Percentiles rank a stretch among this genome's conserved stretches.
phyloP scores from a whole-genome alignment of 2,113 vertebrate species.

The Prunella fulvescens region DNA sequence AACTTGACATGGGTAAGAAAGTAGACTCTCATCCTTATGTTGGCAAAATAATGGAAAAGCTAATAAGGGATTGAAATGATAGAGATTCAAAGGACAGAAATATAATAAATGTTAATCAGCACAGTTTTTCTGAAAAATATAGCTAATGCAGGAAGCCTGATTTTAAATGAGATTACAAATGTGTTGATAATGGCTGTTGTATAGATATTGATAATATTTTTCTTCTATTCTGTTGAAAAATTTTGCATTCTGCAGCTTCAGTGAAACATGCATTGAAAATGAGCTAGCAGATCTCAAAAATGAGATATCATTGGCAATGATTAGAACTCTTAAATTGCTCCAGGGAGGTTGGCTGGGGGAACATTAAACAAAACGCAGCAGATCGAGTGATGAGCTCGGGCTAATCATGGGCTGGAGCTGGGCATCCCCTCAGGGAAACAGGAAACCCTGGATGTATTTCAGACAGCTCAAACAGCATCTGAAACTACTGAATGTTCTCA shows the following conservation, averaged over 20 bases:
- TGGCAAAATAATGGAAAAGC: not conserved
- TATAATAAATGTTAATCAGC: not conserved
- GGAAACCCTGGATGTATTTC: not conserved
- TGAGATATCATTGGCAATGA: constrained; percentile 2
- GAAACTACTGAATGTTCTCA: not conserved
- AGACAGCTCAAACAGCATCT: not conserved
- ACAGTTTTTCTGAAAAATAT: not conserved
- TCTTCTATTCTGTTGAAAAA: not conserved
- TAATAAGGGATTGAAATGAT: not conserved
- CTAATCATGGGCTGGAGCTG: not conserved
- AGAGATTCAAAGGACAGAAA: not conserved
- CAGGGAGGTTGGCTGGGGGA: not conserved
- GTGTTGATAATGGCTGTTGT: not conserved
- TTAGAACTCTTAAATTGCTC: not conserved
- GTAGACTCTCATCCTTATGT: not conserved
- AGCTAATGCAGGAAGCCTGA: not conserved
- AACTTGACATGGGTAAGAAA: not conserved
- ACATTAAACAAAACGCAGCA: not conserved
- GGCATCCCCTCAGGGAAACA: not conserved
- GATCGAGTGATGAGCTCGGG: not conserved
- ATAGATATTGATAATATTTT: constrained; percentile 7
- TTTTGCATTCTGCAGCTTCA: not conserved
- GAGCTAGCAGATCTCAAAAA: not conserved
- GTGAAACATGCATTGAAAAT: not conserved
- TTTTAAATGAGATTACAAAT: not conserved